These are phyloP conservation scores for Lagothrix lagotricha DNA, from an alignment of 2,797 vertebrate species.

Conservation along the genomic window DNA sequence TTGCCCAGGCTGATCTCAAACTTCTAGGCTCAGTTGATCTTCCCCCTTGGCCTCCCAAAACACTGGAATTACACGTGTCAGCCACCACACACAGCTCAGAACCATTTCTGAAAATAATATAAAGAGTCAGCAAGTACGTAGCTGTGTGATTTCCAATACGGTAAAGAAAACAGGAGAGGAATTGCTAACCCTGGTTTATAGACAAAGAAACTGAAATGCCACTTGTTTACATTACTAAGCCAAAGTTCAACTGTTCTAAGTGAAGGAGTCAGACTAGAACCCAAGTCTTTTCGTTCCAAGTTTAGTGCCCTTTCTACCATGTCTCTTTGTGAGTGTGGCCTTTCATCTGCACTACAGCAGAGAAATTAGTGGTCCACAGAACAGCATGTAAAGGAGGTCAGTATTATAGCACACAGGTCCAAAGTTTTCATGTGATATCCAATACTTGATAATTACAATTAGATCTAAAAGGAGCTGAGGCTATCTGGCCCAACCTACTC, in stretches of 20 bases:
- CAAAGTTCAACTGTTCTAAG: neutral
- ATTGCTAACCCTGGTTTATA: neutral
- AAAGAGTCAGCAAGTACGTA: neutral
- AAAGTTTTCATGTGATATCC: neutral
- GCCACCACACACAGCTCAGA: neutral
- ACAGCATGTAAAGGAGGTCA: neutral
- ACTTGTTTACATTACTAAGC: neutral
- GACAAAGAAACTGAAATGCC: neutral
- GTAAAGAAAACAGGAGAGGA: neutral
- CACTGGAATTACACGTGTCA: neutral
- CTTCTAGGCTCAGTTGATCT: neutral
- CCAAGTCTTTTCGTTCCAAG: neutral
- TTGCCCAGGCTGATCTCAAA: neutral
- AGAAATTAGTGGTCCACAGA: neutral
- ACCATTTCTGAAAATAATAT: neutral
- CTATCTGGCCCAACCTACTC: neutral
- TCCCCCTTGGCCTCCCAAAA: neutral
- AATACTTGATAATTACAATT: neutral
- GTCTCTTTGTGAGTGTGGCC: neutral
- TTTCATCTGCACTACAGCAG: neutral
- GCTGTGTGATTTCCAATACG: neutral
- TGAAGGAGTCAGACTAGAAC: neutral
- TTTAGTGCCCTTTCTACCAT: neutral
- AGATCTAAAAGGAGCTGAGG: neutral
- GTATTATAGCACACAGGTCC: accelerated